These are phyloP conservation scores for Melanogrammus aeglefinus DNA, from an alignment of 2,797 vertebrate species.

Conservation along the genomic window DNA sequence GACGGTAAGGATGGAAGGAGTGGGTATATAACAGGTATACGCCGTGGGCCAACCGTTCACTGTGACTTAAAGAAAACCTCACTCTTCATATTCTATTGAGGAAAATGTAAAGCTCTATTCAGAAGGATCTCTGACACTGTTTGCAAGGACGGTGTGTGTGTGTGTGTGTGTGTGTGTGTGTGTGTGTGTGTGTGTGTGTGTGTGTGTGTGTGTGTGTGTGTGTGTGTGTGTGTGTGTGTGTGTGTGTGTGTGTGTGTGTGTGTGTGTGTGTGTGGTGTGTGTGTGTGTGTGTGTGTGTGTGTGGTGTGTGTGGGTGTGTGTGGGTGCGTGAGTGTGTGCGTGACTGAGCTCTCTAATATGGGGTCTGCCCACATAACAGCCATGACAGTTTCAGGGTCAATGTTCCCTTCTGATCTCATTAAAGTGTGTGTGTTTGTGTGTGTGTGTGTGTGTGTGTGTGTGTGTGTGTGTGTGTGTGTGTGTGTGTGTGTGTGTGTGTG, in stretches of 20 bases:
- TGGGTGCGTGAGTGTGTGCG: not conserved
- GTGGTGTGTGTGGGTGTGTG: too few relatives aligned
- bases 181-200: not conserved
- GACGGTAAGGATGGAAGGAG: not conserved
- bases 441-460: constrained; percentile 5
- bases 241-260: not conserved
- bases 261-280: not conserved
- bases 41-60: not conserved
- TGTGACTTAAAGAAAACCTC: not conserved
- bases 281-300: not conserved
- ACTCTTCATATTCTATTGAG: not conserved
- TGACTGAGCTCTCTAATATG: not conserved
- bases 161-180: not conserved
- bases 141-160: constrained; percentile 1
- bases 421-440: constrained; percentile 33
- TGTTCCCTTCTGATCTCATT: constrained; percentile 45
- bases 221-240: not conserved
- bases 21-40: not conserved
- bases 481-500: not conserved
- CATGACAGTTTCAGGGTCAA: constrained; percentile 44
- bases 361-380: constrained; percentile 16
- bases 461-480: constrained; percentile 23
- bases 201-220: not conserved
- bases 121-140: not conserved
- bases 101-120: not conserved